phyloP scores from a whole-genome alignment of 1,140 invertebrate species.

The Drosophila erecta region DNA sequence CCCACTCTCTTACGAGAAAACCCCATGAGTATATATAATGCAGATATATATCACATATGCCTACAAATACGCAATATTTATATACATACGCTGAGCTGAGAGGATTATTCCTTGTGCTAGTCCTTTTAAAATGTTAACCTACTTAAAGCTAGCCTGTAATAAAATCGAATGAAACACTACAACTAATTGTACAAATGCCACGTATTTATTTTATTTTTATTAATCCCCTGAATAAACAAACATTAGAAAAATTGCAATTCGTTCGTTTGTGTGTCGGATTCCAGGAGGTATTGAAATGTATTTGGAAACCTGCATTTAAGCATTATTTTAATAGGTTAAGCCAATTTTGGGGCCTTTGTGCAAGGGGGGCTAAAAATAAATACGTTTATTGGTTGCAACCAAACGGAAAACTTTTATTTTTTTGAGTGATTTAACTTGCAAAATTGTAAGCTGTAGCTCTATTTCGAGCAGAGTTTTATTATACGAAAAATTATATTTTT shows the following conservation, averaged over 20 bases:
- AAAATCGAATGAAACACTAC: conserved; percentile 38
- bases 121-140: conserved; percentile 66
- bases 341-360: no score
- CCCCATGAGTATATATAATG: conserved; percentile 45
- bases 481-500: no score
- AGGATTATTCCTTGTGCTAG: conserved; percentile 73
- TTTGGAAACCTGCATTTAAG: no score
- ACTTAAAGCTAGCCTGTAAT: conserved; percentile 50
- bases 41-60: conserved; percentile 12
- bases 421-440: no score
- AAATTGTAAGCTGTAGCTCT: no score
- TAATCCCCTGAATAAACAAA: conserved; percentile 42
- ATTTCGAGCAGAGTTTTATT: no score
- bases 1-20: conserved; percentile 31
- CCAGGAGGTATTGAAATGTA: not conserved
- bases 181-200: conserved; percentile 49
- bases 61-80: conserved; percentile 57
- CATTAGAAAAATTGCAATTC: conserved; percentile 31
- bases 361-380: no score
- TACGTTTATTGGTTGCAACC: no score
- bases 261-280: conserved; percentile 6
- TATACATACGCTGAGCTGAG: conserved; percentile 71
- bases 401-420: no score
- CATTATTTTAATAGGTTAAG: no score
- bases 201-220: conserved; percentile 49